phyloP scores from a whole-genome alignment of 2,797 vertebrate species.

The Acanthopagrus latus region DNA sequence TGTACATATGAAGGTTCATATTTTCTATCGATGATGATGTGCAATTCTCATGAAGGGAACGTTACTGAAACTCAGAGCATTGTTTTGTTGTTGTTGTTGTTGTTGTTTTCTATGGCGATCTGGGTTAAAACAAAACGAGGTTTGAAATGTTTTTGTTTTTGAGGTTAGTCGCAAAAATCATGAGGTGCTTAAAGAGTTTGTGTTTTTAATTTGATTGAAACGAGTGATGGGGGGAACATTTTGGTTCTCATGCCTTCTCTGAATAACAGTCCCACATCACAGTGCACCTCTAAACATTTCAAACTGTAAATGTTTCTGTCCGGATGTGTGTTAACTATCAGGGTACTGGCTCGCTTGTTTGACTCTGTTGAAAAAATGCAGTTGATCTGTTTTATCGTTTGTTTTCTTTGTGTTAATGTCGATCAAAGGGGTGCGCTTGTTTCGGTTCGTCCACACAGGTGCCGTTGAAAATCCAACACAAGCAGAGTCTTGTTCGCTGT shows the following conservation, averaged over 20 bases:
- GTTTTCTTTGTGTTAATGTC: conserved; percentile 46
- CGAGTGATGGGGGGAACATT: background rate
- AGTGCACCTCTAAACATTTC: conserved; percentile 37
- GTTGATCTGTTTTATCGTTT: conserved; percentile 45
- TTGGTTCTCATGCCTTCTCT: background rate
- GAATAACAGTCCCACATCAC: background rate
- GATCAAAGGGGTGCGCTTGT: conserved; percentile 48
- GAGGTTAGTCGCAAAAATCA: background rate
- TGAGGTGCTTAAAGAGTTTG: background rate
- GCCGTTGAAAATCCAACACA: background rate
- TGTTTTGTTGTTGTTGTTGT: background rate
- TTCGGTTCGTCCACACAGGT: conserved; percentile 9
- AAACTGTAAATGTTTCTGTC: conserved; percentile 40
- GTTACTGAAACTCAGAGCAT: conserved; percentile 34
- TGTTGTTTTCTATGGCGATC: conserved; percentile 29
- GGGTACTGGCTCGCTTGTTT: conserved; percentile 59
- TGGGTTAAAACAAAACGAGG: conserved; percentile 19
- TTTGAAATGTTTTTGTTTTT: conserved; percentile 53
- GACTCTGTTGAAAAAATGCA: conserved; percentile 44
- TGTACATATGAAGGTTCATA: conserved; percentile 54
- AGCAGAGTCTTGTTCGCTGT: background rate
- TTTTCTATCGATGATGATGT: conserved; percentile 62
- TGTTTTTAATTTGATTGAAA: background rate
- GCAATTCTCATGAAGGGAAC: conserved; percentile 62
- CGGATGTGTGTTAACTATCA: conserved; percentile 60